These are phyloP conservation scores for Amblyornis subalaris DNA, from an alignment of 2,113 vertebrate genomes.

Conservation along the genomic window DNA sequence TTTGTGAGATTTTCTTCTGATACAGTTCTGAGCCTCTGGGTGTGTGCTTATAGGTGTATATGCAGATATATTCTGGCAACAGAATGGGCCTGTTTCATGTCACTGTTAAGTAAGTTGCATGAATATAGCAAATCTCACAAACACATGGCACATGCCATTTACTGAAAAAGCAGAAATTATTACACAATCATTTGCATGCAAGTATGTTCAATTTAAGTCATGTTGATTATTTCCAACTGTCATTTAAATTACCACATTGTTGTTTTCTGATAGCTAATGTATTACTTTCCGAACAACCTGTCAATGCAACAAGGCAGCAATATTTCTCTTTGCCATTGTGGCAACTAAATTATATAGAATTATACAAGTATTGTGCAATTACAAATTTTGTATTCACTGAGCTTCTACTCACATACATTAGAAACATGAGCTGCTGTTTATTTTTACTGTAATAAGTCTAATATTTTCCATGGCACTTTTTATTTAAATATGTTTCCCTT, in stretches of 20 bases:
- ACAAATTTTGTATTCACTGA: not conserved
- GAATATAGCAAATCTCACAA: not conserved
- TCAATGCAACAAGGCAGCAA: not conserved
- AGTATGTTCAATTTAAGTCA: conserved; percentile 13
- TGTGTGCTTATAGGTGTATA: accelerated
- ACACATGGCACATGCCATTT: not conserved
- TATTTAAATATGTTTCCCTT: not conserved
- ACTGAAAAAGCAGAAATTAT: not conserved
- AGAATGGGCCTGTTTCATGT: not conserved
- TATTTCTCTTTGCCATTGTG: not conserved
- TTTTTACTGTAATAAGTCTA: not conserved
- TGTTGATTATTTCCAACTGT: not conserved
- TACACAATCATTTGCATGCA: not conserved
- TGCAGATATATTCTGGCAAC: not conserved
- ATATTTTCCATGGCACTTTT: not conserved
- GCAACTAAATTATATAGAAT: conserved; percentile 1
- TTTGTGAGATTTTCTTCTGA: not conserved
- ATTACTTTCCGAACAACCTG: not conserved
- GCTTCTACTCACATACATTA: not conserved
- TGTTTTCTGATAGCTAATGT: conserved; percentile 13
- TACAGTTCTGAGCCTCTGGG: not conserved
- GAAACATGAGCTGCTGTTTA: not conserved
- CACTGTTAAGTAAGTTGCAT: not conserved
- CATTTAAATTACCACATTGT: not conserved
- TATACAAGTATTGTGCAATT: conserved; percentile 13